These are phyloP conservation scores for Leucoraja ocellata DNA, from an alignment of 2,797 vertebrate species.

Conservation along the genomic window DNA sequence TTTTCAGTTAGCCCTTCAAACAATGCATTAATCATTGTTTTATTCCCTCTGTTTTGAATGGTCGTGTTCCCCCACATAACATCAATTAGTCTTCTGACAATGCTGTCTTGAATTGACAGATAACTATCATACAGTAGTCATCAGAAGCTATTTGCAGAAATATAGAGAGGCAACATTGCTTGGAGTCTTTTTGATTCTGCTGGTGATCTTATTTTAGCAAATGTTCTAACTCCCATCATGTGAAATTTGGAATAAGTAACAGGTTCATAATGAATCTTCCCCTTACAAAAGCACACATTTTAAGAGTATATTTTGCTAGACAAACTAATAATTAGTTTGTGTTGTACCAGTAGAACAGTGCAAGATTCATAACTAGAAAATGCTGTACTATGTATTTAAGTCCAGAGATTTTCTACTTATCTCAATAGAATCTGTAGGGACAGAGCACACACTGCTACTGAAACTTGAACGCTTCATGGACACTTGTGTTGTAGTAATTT, in stretches of 20 bases:
- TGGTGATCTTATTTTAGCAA: neutral
- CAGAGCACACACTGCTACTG: slow-evolving; percentile 51
- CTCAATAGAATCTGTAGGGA: slow-evolving; percentile 68
- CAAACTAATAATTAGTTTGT: neutral
- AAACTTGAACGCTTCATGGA: slow-evolving; percentile 53
- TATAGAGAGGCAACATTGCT: neutral
- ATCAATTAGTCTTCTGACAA: neutral
- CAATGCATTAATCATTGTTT: neutral
- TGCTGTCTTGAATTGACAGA: neutral
- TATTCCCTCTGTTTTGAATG: neutral
- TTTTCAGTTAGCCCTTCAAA: neutral
- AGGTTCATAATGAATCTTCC: neutral
- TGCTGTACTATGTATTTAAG: slow-evolving; percentile 47
- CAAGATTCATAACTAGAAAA: neutral
- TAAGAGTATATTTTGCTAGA: neutral
- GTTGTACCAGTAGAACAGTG: neutral
- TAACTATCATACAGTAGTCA: neutral
- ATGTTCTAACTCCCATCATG: neutral
- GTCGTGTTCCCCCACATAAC: neutral
- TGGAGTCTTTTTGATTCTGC: neutral
- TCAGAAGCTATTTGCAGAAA: neutral
- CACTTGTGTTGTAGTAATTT: slow-evolving; percentile 59
- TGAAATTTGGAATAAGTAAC: slow-evolving; percentile 13
- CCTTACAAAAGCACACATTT: neutral
- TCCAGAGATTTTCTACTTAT: slow-evolving; percentile 52